Base-by-base conservation (phyloP, 2,888 invertebrate species). In the Cotesia congregata region DNA sequence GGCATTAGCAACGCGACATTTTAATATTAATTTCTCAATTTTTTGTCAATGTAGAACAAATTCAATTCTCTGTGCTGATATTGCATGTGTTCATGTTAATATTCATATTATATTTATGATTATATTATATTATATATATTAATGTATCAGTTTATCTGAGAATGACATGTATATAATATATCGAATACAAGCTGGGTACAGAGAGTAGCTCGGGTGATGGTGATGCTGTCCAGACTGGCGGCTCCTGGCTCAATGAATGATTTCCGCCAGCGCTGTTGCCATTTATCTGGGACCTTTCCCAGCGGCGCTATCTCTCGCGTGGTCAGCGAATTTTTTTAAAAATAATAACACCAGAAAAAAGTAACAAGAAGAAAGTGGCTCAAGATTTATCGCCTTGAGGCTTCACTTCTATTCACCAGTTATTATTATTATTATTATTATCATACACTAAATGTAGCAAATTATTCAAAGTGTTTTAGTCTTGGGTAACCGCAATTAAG, bases 241-340 rank as follows among this genome's bases (percentile, higher is more conserved):
- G 78, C 79, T 79, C 80, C 82, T 82, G 85, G 74, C 87, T 88
- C 88, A 88, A 89, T 89, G 88, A 89, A 89, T 87, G 89, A 89
- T 89, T 88, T 88, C 89, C 89, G 88, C 84, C 88, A 87, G 89
- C 89, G 85, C 81, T 85, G 89, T 88, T 89, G 88, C 88, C 88
- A 87, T 84, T 83, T 81, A 79, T 78, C 62, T 75, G 39, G 39
- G 41, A 64, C 73, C 69, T 76, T 74, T 75, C 75, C 73, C 69
- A 72, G 41, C 40, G 15, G 38, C 50, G 72, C 76, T 70, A 77
- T 77, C 76, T 76, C 65, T 65, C 73, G 67, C 59, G 7, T 12
- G 40, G 71, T 75, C 71, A 75, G 75, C 41, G 7, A 50, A 60
- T 40, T 74, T 62, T 72, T 20, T 67, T 20, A 7, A 64, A 67